Evolutionary conservation across 1,140 invertebrate genomes (phyloP), one percentile per base, ranked within the genome.

Genomic region (Tetragonula clypearis): DNA sequence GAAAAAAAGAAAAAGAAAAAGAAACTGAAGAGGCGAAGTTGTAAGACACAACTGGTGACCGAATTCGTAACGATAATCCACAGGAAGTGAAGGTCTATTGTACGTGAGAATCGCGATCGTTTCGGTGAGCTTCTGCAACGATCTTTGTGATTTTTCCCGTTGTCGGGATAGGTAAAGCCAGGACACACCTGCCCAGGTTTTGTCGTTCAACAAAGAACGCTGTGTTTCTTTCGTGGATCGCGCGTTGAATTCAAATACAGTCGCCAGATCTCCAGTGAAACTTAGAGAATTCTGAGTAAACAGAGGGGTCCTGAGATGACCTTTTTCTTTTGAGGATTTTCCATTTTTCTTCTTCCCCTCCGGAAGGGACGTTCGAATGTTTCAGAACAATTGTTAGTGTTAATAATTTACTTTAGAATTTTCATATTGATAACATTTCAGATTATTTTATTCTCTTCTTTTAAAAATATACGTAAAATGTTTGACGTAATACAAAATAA

Each of bases 141-240:
- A 53, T 74, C 60, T 66, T 83, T 58, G 30, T 68, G 60, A 75
- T 81, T 81, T 85, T 49, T 68, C n/a, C 71, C 49, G 4, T 41
- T 53, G 17, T 58, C 12, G 3, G 6, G 21, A n/a, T 71, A 85
- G 84, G 71, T 81, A 81, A 69, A 74, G 58, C 30, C 14, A n/a
- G 30, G 69, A 53, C 79, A 68, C 79, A 68, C 78, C 84, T 81
- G 84, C 55, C 55, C n/a, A 8, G 79, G 69, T 68, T 80, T 79
- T 72, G 30, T 84, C 69, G n/a, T 14, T n/a, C 26, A 85, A 75
- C 84, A 85, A 85, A 60, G 77, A 55, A 14, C 26, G 23, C 41
- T 26, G 26, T 79, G 56, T 79, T 56, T 53, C 76, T 65, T 65
- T 55, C 56, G 21, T 53, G 30, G 19, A 19, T 55, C 19, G 30